Base-by-base conservation (phyloP, 2,888 invertebrate genomes). In the Synanthedon andrenaeformis region DNA sequence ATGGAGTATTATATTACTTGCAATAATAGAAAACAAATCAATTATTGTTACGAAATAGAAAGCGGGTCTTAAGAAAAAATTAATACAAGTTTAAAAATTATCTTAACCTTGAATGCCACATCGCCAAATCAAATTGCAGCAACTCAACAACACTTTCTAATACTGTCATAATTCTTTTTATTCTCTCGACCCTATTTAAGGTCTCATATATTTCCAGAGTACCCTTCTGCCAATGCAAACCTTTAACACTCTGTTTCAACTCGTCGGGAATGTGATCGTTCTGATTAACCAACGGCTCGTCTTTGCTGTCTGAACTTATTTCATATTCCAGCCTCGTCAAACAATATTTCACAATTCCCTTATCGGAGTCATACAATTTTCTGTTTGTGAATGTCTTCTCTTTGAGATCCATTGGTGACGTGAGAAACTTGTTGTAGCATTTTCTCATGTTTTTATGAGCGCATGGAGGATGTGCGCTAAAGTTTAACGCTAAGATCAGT, bases 121-220 rank as follows among this genome's bases (percentile, higher is more conserved):
- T 84, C 3, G 84, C 81, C 53, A 90, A 77, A 72, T 91, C 90
- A 69, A 76, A 79, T 66, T 90, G 90, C 53, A 91, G 63, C 42
- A 90, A 67, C 67, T 89, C 86, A 54, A 89, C 74, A 1, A 90
- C 57, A 60, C 86, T 79, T 56, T 89, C 80, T 17, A 91, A 62
- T 4, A 87, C 84, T 42, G 82, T 72, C 71, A 88, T 87, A 1
- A 90, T 58, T 35, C 91, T 78, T 10, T 88, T 77, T 56, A 91
- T 78, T 53, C 89, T 84, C 4, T 84, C 80, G 10, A 60, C 61
- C 54, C 82, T 74, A 0, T 71, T 62, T 4, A 83, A 65, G 28
- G 77, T 62, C 64, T 88, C 86, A 67, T 66, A 84, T 51, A 84
- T 78, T 66, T 85, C 82, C 60, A 80, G 74, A 56, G 77, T 82